phyloP scores from a whole-genome alignment of 2,888 invertebrate genomes.

The Lasioglossum calceatum region DNA sequence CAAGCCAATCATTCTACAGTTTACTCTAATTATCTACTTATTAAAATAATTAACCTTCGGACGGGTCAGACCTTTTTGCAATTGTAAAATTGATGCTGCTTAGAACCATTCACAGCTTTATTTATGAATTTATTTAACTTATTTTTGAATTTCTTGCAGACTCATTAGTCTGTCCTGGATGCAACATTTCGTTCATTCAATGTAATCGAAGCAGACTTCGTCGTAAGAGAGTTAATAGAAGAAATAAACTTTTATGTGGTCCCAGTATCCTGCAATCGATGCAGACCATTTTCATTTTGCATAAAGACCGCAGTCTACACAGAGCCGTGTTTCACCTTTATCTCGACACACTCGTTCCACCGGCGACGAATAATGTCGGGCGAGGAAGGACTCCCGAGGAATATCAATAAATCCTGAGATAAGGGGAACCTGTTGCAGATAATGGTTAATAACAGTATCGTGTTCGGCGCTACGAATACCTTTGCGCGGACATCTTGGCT shows the following conservation, averaged over 20 bases:
- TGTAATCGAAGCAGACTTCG: no score
- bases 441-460: constrained; percentile 14
- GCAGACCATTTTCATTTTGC: not conserved
- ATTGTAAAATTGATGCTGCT: no score
- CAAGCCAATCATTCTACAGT: no score
- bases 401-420: constrained; percentile 39
- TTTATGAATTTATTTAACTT: no score
- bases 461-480: not conserved
- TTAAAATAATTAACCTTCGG: no score
- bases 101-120: no score
- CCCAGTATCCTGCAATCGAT: not conserved
- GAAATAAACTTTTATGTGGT: not conserved
- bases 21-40: no score
- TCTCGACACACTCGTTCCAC: constrained; percentile 41
- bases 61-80: no score
- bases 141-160: no score
- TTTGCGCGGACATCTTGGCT: not conserved
- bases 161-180: no score
- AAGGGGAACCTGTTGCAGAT: constrained; percentile 33
- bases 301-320: not conserved
- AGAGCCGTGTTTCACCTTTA: constrained; percentile 33
- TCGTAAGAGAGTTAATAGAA: no score
- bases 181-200: no score
- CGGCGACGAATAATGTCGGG: constrained; percentile 17
- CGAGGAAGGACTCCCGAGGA: not conserved